Base-by-base conservation (phyloP, 2,888 invertebrate species). In the Drosophila ustulata region DNA sequence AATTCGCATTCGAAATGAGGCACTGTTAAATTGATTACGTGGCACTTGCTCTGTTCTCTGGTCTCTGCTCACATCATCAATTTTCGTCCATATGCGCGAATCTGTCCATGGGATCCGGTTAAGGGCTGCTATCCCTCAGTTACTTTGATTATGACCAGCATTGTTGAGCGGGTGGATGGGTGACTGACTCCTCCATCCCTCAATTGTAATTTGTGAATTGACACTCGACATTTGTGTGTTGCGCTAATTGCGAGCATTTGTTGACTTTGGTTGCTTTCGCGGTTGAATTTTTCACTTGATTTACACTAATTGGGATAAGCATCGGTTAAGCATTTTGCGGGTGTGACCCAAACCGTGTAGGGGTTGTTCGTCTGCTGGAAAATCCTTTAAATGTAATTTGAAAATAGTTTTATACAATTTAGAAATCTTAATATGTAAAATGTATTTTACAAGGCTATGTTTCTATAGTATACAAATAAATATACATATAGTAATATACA, bases 1-100 rank as follows among this genome's bases (percentile, higher is more conserved):
- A 85, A 87, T 89, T 85, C 87, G 82, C 87, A 87, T 85, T 87
- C 65, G 70, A 77, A 86, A 79, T 78, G 78, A 83, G 71, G 68
- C 73, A 49, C 65, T 59, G 79, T 63, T 84, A 89, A 85, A 89
- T 89, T 85, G 87, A 85, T 85, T 85, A 87, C 79, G 87, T 86
- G 77, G 71, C 89, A 85, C 89, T 84, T 87, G 84, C 47, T 45
- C 25, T 37, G 0, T 4, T 11, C 37, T 37, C 37, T 0, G n/a
- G n/a, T 11, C 37, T 37, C n/a, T 0, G 37, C 37, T 86, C 78
- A 76, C 84, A 79, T 89, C 84, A 89, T 88, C 89, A 88, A 81
- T 85, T 87, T 87, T 65, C 61, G 81, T 83, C 82, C 84, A 85
- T 85, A 85, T 85, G 84, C 77, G 81, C 84, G 37, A 52, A 76